A percentile compares a stretch with the other conserved stretches of the same genome.
Conservation (phyloP, 1,140 invertebrate species). For the Drosophila miranda region DNA sequence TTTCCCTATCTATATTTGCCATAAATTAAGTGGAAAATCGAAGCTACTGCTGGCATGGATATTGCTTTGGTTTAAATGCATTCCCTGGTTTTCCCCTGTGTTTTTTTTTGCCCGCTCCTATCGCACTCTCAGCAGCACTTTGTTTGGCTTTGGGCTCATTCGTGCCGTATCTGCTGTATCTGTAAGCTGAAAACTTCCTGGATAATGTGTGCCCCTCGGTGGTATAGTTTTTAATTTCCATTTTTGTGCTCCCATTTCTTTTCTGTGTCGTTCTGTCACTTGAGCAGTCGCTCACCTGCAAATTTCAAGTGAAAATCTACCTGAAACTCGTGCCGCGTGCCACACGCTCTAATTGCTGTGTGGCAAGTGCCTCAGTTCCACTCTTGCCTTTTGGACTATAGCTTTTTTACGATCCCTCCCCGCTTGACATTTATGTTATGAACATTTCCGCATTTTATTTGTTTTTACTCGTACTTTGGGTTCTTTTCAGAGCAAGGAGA, state of each 20-base stretch:
- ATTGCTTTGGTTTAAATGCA: constrained; percentile 12
- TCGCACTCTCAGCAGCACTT: constrained; percentile 58
- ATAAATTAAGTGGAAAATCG: constrained; percentile 75
- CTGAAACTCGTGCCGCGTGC: too few species aligned
- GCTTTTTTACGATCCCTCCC: too few species aligned
- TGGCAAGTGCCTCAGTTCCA: neutral
- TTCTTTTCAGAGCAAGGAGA: too few species aligned
- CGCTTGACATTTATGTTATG: too few species aligned
- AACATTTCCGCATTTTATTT: too few species aligned
- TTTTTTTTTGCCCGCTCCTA: constrained; percentile 27
- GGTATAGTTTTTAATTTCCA: constrained; percentile 36
- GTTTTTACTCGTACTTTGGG: too few species aligned
- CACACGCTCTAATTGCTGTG: constrained; percentile 11
- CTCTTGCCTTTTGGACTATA: too few species aligned
- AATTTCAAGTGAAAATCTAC: neutral
- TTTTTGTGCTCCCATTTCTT: constrained; percentile 5
- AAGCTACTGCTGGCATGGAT: neutral
- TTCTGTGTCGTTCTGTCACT: constrained; percentile 39
- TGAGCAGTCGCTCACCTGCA: constrained; percentile 34
- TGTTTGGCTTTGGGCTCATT: constrained; percentile 58
- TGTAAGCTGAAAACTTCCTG: constrained; percentile 19
- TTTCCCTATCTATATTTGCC: constrained; percentile 44
- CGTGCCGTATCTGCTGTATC: constrained; percentile 63
- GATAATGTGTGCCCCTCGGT: constrained; percentile 11
- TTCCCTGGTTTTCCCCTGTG: constrained; percentile 24